Percentiles rank a stretch among this genome's conserved stretches.
Conservation (phyloP, 2,113 vertebrate species). For the Corythaeola cristata region DNA sequence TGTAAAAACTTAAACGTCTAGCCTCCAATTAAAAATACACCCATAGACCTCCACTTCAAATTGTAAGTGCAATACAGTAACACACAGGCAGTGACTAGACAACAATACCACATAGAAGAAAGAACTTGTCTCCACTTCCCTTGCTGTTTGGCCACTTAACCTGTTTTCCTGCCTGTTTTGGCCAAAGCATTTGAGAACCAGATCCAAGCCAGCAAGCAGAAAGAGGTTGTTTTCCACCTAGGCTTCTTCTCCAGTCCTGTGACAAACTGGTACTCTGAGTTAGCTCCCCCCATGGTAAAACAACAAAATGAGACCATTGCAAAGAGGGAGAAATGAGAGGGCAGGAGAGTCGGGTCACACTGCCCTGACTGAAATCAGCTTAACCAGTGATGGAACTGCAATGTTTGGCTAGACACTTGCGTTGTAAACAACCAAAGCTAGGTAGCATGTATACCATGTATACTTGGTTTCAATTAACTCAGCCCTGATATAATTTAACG, state of each 20-base stretch:
- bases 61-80: background rate
- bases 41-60: background rate
- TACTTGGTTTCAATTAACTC: background rate
- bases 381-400: background rate
- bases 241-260: background rate
- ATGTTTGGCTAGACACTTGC: background rate
- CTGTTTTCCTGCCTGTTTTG: background rate
- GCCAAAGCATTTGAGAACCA: background rate
- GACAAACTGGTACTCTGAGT: background rate
- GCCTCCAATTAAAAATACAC: background rate
- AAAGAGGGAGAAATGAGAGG: background rate
- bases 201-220: background rate
- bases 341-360: background rate
- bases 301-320: background rate
- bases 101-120: background rate
- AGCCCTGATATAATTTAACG: background rate
- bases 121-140: background rate
- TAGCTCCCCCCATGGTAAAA: background rate
- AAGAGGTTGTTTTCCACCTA: background rate
- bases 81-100: background rate
- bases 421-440: background rate
- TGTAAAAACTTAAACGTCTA: background rate
- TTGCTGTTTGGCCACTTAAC: background rate
- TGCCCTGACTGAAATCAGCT: background rate
- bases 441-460: background rate